These are phyloP conservation scores for Protaetia brevitarsis DNA, from an alignment of 1,140 invertebrate species.

Conservation along the genomic window DNA sequence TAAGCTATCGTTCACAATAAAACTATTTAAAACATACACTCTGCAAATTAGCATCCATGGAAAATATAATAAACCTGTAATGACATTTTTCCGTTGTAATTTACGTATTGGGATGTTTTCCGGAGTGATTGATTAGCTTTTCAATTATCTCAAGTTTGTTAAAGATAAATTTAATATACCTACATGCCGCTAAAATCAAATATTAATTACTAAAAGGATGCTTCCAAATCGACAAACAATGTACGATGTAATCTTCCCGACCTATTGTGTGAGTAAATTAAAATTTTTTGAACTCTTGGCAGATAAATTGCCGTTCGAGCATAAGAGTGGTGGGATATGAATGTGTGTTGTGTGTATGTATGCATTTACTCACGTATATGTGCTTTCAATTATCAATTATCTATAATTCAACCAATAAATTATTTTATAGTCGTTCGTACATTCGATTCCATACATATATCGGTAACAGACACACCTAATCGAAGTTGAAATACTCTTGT, in stretches of 20 bases:
- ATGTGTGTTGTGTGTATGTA: not conserved
- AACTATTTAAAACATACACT: no score
- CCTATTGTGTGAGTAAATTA: not conserved
- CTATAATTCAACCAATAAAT: not conserved
- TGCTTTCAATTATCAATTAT: no score
- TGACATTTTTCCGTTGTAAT: no score
- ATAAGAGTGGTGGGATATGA: no score
- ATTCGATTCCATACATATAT: not conserved
- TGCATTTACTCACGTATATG: not conserved
- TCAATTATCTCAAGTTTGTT: not conserved
- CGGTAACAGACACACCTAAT: not conserved
- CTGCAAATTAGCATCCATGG: no score
- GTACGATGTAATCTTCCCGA: not conserved
- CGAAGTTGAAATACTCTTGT: not conserved
- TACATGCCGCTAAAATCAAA: not conserved
- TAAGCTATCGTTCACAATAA: no score
- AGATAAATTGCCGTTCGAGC: not conserved
- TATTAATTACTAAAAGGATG: not conserved
- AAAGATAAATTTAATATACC: no score
- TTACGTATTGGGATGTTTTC: no score
- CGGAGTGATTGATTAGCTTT: slow-evolving; percentile 6
- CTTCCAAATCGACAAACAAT: not conserved
- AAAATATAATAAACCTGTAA: no score
- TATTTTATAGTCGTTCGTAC: not conserved
- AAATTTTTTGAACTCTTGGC: not conserved